Base-by-base conservation (phyloP, 2,113 vertebrate species). In the Pipa parva region DNA sequence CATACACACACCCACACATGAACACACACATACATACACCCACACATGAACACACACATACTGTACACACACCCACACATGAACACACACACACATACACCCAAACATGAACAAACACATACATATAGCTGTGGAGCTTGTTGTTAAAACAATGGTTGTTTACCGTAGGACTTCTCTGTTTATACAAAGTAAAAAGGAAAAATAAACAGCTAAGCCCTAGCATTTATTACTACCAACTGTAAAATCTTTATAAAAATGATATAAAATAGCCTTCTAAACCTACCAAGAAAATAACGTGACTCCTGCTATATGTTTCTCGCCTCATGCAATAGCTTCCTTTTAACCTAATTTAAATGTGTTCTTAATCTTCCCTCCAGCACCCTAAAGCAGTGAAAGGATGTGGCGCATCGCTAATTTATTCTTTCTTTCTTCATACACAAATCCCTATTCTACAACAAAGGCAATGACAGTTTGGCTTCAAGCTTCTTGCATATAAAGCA, bases 391-490 rank as follows among this genome's bases (percentile, higher is more conserved):
- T 78, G 64, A 57, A 78, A 72, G 71, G 76, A 79, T 77, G 78
- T 75, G 65, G 61, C 80, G 73, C 27, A 65, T 49, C 62, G 64
- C 21, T 74, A 74, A 78, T 80, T 81, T 72, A 79, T 81, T 77
- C 66, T 59, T 59, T 72, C 80, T 63, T 73, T 72, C n/a, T 68
- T 48, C 57, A 49, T 58, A 74, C 72, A 70, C 54, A 46, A 76
- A 80, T 76, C 75, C 33, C 54, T 0, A 63, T 67, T 61, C 59
- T 64, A 73, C 75, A 77, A 68, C 56, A 58, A 69, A 66, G 59
- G 4, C 63, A 31, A 58, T 28, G 63, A 72, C 55, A 57, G 46
- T 63, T 71, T 68, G 61, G 67, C 73, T 80, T 36, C 59, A 63
- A 55, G 29, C 27, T 66, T 39, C 58, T 77, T 74, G 71, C 74